Base-by-base conservation (phyloP, 2,113 vertebrate species). In the Grallaria varia region DNA sequence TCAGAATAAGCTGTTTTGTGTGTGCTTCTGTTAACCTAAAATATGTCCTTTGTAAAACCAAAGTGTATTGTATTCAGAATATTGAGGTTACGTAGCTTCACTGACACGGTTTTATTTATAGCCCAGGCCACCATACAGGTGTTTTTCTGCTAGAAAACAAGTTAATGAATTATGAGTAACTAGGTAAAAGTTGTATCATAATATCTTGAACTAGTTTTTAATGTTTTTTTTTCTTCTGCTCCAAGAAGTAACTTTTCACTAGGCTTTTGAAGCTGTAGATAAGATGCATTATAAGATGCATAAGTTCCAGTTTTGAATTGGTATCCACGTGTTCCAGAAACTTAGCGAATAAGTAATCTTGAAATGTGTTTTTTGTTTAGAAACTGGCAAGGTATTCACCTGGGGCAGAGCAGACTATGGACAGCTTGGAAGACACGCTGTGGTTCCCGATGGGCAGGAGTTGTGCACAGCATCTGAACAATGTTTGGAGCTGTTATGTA, bases 371-470 rank as follows among this genome's bases (percentile, higher is more conserved):
- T 95, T 97, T 18, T 94, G 64, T 98, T 98, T 96, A 99, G 99
- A 98, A 95, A 98, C 97, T 50, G 98, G 98, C 39, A 98, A 97
- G 91, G 97, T 99, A 62, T 99, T 99, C 91, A 98, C 99, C 23
- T 99, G 99, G 99, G 99, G 99, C 79, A 98, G 99, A 98, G 97
- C 95, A 2, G 97, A 98, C 97, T 99, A 99, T 4, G 99, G 99
- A 81, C 99, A 99, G 74, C 98, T 99, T 59, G 99, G 99, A 71
- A 98, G 96, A 80, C 95, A 25, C 4, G 1, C 23, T 13, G 92
- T 87, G 30, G 59, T 73, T 91, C 83, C 55, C 1, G 73, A 97
- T 55, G 80, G 33, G 53, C 63, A n/a, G 44, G 86, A 96, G 55
- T 59, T 64, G 14, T 86, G 63, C 33, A 72, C 40, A 31, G 76